A percentile compares a stretch with the other conserved stretches of the same genome.
phyloP scores from a whole-genome alignment of 2,797 vertebrate genomes.

The Champsocephalus esox region DNA sequence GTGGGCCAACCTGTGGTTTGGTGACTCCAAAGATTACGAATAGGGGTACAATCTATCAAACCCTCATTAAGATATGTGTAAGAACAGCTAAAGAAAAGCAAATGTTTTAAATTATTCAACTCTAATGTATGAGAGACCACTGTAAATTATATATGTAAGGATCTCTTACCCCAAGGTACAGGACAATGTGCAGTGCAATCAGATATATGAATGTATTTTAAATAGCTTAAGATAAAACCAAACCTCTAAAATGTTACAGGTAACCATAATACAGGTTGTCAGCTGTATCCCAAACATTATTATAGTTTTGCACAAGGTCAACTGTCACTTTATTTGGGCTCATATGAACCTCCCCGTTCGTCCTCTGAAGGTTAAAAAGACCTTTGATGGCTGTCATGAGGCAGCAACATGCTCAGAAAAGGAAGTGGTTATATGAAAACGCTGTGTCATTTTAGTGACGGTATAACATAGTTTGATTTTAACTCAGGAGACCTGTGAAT shows the following conservation, averaged over 20 bases:
- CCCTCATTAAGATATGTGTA: background rate
- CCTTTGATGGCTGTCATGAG: background rate
- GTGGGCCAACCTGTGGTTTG: slow-evolving; percentile 38
- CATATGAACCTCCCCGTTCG: slow-evolving; percentile 5
- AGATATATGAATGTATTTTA: slow-evolving; percentile 17
- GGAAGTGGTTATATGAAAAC: slow-evolving; percentile 11
- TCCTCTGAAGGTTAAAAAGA: background rate
- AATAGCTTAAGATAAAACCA: slow-evolving; percentile 20
- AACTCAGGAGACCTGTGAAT: slow-evolving; percentile 35
- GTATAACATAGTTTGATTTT: background rate
- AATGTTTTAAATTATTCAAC: too few relatives aligned
- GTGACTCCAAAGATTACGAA: slow-evolving; percentile 39
- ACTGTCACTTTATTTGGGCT: slow-evolving; percentile 54
- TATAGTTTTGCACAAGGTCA: slow-evolving; percentile 63
- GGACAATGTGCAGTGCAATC: slow-evolving; percentile 29
- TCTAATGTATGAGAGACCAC: too few relatives aligned
- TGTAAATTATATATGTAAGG: background rate
- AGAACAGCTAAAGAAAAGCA: slow-evolving; percentile 6
- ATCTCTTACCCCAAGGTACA: slow-evolving; percentile 4
- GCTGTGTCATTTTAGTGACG: background rate
- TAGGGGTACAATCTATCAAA: slow-evolving; percentile 16
- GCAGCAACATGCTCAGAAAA: background rate
- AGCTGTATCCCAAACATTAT: slow-evolving; percentile 43
- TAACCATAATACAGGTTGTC: slow-evolving; percentile 39
- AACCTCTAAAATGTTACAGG: slow-evolving; percentile 3